Evolutionary conservation across 2,888 invertebrate species (phyloP).

Genomic region (Phlogophora meticulosa): DNA sequence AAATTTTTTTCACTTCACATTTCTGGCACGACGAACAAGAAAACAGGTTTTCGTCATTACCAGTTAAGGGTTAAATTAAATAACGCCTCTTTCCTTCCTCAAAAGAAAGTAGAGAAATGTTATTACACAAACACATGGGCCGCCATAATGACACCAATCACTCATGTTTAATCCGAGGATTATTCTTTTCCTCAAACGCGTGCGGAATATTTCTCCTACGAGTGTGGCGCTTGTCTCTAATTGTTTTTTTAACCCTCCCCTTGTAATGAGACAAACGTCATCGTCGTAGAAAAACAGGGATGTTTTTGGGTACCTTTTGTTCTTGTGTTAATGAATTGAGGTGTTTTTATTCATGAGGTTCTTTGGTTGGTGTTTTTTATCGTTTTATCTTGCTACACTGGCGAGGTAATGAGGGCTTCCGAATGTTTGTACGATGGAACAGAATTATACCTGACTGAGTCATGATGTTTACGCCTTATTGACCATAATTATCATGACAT

Average conservation of each 20-base stretch:
- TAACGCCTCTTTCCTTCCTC: constrained; percentile 47
- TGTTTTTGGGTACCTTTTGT: constrained; percentile 38
- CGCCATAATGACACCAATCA: constrained; percentile 75
- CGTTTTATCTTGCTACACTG: not conserved
- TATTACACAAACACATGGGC: constrained; percentile 53
- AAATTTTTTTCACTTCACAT: not conserved
- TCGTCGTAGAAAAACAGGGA: constrained; percentile 40
- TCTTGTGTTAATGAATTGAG: constrained; percentile 43
- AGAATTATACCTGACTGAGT: not conserved
- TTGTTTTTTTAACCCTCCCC: constrained; percentile 70
- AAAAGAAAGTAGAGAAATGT: constrained; percentile 47
- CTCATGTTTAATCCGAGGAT: constrained; percentile 75
- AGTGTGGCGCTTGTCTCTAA: constrained; percentile 65
- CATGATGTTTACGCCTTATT: too few species aligned
- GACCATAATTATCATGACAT: too few species aligned
- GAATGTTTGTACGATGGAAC: not conserved
- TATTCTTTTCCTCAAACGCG: constrained; percentile 71
- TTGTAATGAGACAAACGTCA: constrained; percentile 58
- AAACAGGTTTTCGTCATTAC: constrained; percentile 19
- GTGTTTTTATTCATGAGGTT: constrained; percentile 19
- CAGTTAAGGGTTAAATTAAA: constrained; percentile 49
- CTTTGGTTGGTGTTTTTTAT: constrained; percentile 3
- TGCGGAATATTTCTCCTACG: constrained; percentile 67
- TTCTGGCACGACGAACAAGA: not conserved
- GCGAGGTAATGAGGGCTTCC: not conserved